Evolutionary conservation across 2,797 vertebrate species (phyloP).

Genomic region (Helarctos malayanus): DNA sequence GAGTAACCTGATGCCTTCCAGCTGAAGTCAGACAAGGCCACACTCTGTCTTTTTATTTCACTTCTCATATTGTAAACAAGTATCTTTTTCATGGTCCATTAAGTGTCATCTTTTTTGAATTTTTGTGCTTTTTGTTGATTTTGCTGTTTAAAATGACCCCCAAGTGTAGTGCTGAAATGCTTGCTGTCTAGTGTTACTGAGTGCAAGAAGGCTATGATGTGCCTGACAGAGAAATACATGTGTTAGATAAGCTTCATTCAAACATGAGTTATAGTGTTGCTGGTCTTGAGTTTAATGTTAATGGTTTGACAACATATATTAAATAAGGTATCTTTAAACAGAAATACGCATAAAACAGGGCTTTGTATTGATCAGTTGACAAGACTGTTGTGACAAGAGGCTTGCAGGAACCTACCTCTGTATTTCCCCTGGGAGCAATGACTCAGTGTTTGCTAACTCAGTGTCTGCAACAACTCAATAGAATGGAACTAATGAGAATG

Average conservation of each 20-base stretch:
- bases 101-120: background rate
- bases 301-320: background rate
- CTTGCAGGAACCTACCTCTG: background rate
- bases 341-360: background rate
- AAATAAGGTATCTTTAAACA: conserved; percentile 8
- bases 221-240: background rate
- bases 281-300: background rate
- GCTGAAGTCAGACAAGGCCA: background rate
- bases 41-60: background rate
- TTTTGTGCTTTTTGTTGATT: background rate
- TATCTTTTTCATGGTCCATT: background rate
- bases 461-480: background rate
- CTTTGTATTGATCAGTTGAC: background rate
- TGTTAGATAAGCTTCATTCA: background rate
- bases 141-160: background rate
- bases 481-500: background rate
- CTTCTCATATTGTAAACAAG: background rate
- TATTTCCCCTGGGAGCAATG: background rate
- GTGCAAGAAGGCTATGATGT: background rate
- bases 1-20: background rate
- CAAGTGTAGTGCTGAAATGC: background rate
- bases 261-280: background rate
- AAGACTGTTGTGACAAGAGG: background rate
- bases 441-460: background rate
- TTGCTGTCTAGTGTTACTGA: background rate